These are phyloP conservation scores for Volucella bombylans DNA, from an alignment of 2,888 invertebrate species.

Conservation along the genomic window DNA sequence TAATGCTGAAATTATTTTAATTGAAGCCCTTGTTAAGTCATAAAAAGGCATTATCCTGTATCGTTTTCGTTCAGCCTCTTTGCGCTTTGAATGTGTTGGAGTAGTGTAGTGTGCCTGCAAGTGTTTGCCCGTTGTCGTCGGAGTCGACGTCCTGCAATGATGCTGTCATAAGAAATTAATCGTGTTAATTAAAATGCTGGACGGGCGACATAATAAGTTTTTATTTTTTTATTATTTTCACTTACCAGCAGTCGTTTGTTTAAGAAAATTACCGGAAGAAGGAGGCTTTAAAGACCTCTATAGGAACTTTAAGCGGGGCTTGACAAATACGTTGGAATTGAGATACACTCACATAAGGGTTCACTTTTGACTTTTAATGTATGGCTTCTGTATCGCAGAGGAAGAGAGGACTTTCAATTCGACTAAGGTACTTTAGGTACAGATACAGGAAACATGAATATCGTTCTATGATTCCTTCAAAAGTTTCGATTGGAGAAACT, in stretches of 20 bases:
- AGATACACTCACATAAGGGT: too few relatives aligned
- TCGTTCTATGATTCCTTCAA: too few relatives aligned
- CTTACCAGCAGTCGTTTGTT: background rate
- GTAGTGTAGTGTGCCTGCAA: constrained; percentile 41
- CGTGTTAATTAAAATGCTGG: constrained; percentile 72
- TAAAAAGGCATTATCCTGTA: constrained; percentile 71
- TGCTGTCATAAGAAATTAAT: constrained; percentile 72
- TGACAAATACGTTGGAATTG: too few relatives aligned
- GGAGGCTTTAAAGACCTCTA: constrained; percentile 4
- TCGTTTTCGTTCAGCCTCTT: constrained; percentile 21
- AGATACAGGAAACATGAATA: too few relatives aligned
- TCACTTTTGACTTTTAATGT: too few relatives aligned
- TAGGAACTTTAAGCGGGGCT: background rate
- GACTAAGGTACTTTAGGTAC: too few relatives aligned
- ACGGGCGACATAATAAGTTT: constrained; percentile 66
- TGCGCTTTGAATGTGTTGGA: background rate
- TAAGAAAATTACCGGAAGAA: constrained; percentile 16
- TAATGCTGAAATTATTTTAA: constrained; percentile 73
- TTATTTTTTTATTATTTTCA: constrained; percentile 7
- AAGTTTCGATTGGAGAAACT: too few relatives aligned
- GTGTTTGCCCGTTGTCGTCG: constrained; percentile 14
- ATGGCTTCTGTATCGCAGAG: too few relatives aligned
- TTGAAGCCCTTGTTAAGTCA: constrained; percentile 73
- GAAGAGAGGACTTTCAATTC: too few relatives aligned
- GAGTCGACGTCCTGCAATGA: constrained; percentile 49